Percentiles rank a stretch among this genome's conserved stretches.
phyloP scores from a whole-genome alignment of 2,797 vertebrate species.

The Amniataba percoides region DNA sequence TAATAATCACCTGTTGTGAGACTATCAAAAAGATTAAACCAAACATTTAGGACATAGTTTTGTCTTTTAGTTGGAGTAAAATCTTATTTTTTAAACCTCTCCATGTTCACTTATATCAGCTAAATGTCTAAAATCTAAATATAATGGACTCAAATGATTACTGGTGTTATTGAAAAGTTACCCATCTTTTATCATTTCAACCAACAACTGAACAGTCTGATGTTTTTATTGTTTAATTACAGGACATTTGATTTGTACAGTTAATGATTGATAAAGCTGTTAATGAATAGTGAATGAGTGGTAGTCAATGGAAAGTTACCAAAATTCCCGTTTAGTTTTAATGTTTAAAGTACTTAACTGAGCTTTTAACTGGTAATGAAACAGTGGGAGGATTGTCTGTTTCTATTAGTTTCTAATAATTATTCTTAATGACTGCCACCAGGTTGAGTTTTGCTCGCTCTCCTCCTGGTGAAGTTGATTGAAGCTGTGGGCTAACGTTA shows the following conservation, averaged over 20 bases:
- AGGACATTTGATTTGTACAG: background rate
- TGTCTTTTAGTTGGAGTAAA: background rate
- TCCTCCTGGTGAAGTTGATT: too few species aligned
- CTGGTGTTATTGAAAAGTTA: background rate
- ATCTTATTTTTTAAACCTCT: too few species aligned
- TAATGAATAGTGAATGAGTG: background rate
- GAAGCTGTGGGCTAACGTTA: too few species aligned
- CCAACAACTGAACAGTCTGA: background rate
- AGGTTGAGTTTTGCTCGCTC: too few species aligned
- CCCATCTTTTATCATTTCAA: background rate
- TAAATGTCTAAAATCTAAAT: background rate
- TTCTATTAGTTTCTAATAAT: too few species aligned
- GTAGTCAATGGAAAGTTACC: background rate
- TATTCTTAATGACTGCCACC: too few species aligned
- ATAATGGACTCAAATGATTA: background rate
- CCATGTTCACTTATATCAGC: background rate
- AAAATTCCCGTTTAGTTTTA: too few species aligned
- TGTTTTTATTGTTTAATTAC: constrained; percentile 3
- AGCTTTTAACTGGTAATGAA: too few species aligned
- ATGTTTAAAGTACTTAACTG: too few species aligned
- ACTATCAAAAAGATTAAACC: background rate
- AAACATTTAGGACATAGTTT: background rate
- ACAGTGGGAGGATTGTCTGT: too few species aligned
- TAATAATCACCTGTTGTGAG: background rate
- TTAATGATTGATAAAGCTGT: constrained; percentile 16